Evolutionary conservation across 2,888 invertebrate species (phyloP), one percentile per base, ranked within the genome.

Genomic region (Eumerus sabulonum): DNA sequence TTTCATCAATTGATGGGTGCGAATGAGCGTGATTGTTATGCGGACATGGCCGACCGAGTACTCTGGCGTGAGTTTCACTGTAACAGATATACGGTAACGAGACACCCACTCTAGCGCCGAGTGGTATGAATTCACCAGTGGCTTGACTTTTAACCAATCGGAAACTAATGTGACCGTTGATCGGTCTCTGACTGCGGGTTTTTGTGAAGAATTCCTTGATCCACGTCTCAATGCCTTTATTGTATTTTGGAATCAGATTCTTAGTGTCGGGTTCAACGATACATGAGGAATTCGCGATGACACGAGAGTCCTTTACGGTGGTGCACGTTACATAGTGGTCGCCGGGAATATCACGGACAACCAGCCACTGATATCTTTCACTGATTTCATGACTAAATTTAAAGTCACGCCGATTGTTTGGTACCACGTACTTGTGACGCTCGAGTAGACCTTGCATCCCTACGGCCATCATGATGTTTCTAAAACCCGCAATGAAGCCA

Each of bases 241-340:
- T 91, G 82, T 92, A 91, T 82, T 92, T 92, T 0, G 94, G 93
- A 59, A 94, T 91, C 51, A 95, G 87, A 35, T 93, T 94, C 83
- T 92, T 92, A 40, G 90, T 91, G 40, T 91, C 90, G 54, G 91
- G 89, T 84, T 95, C 93, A 48, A 95, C 91, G 4, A 92, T 91
- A 84, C 95, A 96, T 1, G 94, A 94, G 17, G 96, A 94, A 85
- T 95, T 96, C 62, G 95, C 94, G 42, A 95, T 93, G 1, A 95
- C 93, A 53, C 92, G 91, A 0, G 95, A 94, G 71, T 94, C 93
- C 86, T 94, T 94, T 47, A 96, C 90, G 0, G 95, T 95, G 1
- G 95, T 95, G 84, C 96, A 96, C 16, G 96, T 95, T 60, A 95
- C 90, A 84, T 92, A 93, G 83, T 93, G 94, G 83, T 94, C 93